phyloP scores from a whole-genome alignment of 2,797 vertebrate genomes.

The Coluber constrictor region DNA sequence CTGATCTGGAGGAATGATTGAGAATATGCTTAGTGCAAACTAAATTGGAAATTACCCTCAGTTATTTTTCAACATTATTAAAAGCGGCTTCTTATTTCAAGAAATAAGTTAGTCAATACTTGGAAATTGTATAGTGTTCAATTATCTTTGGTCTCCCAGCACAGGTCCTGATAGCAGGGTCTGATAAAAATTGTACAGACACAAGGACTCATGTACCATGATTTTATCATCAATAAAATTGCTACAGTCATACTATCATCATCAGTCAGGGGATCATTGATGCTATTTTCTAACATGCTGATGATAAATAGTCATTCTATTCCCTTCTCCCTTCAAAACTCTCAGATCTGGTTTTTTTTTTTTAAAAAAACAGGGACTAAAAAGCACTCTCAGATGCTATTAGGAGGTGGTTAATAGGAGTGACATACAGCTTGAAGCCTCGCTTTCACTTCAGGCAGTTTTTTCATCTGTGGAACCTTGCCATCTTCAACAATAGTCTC shows the following conservation, averaged over 20 bases:
- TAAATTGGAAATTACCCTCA: background rate
- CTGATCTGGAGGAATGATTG: background rate
- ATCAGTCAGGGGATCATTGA: background rate
- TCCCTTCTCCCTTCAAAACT: background rate
- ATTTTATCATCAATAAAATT: background rate
- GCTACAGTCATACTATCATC: background rate
- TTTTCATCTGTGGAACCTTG: constrained; percentile 42
- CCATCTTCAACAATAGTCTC: constrained; percentile 16
- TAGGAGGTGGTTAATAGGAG: background rate
- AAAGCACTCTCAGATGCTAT: background rate
- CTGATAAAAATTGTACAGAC: background rate
- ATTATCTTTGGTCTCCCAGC: background rate
- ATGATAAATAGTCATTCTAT: background rate
- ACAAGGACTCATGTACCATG: background rate
- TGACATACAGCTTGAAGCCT: constrained; percentile 67
- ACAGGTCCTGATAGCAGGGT: background rate
- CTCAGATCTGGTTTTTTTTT: background rate
- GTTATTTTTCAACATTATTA: background rate
- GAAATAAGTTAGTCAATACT: background rate
- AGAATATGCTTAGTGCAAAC: background rate
- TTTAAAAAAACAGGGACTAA: fast-evolving
- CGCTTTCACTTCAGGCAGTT: constrained; percentile 31
- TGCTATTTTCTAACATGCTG: background rate
- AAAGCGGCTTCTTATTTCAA: background rate
- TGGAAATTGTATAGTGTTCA: background rate